phyloP scores from a whole-genome alignment of 2,797 vertebrate genomes.

The Anguilla obscura region DNA sequence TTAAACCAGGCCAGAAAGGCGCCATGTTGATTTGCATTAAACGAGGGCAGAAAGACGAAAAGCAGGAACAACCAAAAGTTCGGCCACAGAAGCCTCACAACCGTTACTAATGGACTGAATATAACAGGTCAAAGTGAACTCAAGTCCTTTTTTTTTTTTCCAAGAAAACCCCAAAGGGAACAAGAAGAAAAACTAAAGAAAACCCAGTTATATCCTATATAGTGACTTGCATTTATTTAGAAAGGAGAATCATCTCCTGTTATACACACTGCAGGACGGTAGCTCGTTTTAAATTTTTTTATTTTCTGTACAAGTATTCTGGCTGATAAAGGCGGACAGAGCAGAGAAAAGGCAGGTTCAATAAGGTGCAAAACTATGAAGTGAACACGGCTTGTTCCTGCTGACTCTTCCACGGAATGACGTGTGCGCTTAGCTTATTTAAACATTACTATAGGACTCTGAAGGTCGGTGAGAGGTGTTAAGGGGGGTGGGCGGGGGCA shows the following conservation, averaged over 20 bases:
- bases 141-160: background rate
- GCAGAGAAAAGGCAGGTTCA: background rate
- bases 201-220: background rate
- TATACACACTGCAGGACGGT: background rate
- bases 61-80: background rate
- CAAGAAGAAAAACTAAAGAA: background rate
- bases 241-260: background rate
- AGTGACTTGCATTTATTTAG: background rate
- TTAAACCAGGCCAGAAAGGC: background rate
- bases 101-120: background rate
- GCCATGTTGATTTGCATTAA: background rate
- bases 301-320: background rate
- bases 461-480: background rate
- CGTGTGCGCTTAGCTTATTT: slow-evolving; percentile 3
- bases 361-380: background rate
- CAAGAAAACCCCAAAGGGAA: background rate
- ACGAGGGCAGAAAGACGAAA: background rate
- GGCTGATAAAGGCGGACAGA: background rate
- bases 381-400: background rate
- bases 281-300: background rate
- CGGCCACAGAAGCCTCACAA: background rate
- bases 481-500: background rate
- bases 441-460: background rate
- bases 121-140: background rate
- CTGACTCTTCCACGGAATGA: background rate